Base-by-base conservation (phyloP, 1,140 invertebrate genomes). In the Aphelenchoides avenae region DNA sequence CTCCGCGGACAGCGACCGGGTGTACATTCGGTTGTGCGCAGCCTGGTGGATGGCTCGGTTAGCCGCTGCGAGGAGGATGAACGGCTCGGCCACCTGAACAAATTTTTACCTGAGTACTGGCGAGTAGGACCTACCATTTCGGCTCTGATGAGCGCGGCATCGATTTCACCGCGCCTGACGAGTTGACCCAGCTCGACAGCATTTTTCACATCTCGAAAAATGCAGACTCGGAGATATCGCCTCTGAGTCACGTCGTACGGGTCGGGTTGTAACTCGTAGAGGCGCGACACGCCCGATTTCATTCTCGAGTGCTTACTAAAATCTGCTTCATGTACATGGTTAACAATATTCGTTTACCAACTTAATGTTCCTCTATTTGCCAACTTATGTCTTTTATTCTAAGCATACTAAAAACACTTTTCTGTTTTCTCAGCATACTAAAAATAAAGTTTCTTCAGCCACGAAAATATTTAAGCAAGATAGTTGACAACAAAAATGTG, bases 21-120 rank as follows among this genome's bases (percentile, higher is more conserved):
- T 73, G 22, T 40, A 65, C 60, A 73, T 65, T 36, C 68, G 54
- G 34, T 73, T 73, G 49, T 73, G 70, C 36, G 70, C 72, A 4
- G 70, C 60, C 58, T 73, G 70, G 52, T 74, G 68, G 27, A 73
- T 48, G 13, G 70, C 68, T 20, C 72, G 68, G 54, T 73, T 73
- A 20, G 70, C 70, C 6, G 70, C 72, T 9, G 73, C 70, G 6
- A 73, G 52, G 15, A 73, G 51, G 29, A 73, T 52, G 52, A 75
- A 73, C 6, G 70, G 70, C 39, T 73, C 70, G 6, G 66, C 37
- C 15, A 73, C 52, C 70, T 72, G 42, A 51, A 70, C 33, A 43
- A 55, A 44, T 18, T 37, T 18, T 47, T 47, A 26, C 9, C 43
- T 64, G 13, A 31, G 9, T 42, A 49, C 24, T 63, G 20, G 44